Evolutionary conservation across 2,888 invertebrate species (phyloP).

Genomic region (Hemithea aestivaria): DNA sequence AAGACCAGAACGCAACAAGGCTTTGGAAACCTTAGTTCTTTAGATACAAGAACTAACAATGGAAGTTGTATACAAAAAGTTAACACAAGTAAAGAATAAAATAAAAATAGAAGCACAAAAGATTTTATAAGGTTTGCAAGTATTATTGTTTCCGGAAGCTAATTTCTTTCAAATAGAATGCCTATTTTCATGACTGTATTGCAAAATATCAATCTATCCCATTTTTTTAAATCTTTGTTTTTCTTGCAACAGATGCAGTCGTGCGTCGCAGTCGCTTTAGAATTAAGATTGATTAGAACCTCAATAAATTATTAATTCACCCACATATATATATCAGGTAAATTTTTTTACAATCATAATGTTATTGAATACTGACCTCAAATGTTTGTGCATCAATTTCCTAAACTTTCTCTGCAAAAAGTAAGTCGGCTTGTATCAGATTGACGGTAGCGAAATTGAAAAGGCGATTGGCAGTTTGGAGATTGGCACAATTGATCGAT

Average conservation of each 20-base stretch:
- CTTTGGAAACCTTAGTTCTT: background rate
- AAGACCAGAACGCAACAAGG: too few relatives aligned
- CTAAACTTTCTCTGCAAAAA: slow-evolving; percentile 39
- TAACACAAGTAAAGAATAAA: too few relatives aligned
- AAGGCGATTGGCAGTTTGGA: slow-evolving; percentile 20
- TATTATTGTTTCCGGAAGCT: background rate
- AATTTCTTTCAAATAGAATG: background rate
- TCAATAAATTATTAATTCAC: too few relatives aligned
- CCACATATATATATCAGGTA: too few relatives aligned
- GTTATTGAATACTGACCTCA: slow-evolving; percentile 44
- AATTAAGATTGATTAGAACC: slow-evolving; percentile 27
- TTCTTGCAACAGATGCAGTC: slow-evolving; percentile 30
- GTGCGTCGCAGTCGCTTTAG: slow-evolving; percentile 42
- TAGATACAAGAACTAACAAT: too few relatives aligned
- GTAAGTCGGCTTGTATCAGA: slow-evolving; percentile 11
- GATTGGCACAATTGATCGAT: slow-evolving; percentile 6
- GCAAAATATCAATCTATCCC: slow-evolving; percentile 18
- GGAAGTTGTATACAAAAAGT: too few relatives aligned
- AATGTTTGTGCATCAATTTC: slow-evolving; percentile 40
- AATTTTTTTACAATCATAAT: slow-evolving; percentile 30
- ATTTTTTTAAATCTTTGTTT: slow-evolving; percentile 9
- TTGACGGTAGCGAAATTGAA: slow-evolving; percentile 23
- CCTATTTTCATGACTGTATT: slow-evolving; percentile 5
- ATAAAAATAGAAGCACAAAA: too few relatives aligned
- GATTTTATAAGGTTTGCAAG: too few relatives aligned